Evolutionary conservation across 1,140 invertebrate genomes (phyloP).

Genomic region (Glossosoma conforme): DNA sequence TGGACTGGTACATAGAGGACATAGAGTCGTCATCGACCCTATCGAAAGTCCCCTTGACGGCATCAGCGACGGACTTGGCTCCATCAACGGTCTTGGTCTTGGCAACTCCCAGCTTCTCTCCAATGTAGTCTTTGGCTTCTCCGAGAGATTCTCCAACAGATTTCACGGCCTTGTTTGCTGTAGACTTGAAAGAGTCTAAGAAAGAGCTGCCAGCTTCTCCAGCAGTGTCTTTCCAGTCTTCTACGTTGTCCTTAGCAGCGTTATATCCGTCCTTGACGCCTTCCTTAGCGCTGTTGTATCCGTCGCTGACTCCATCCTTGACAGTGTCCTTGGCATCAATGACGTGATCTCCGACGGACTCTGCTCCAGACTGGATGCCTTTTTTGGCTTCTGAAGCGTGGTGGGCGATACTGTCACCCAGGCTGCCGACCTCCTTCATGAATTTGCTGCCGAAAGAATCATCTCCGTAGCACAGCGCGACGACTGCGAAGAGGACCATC

Average conservation of each 20-base stretch:
- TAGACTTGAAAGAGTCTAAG: slow-evolving; percentile 16
- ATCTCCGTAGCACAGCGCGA: slow-evolving; percentile 17
- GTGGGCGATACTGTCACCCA: slow-evolving; percentile 15
- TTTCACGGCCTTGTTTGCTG: slow-evolving; percentile 16
- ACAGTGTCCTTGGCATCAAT: slow-evolving; percentile 15
- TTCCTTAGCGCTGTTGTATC: too few relatives aligned
- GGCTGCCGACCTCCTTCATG: slow-evolving; percentile 10
- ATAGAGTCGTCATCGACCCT: slow-evolving; percentile 14
- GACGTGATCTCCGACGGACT: slow-evolving; percentile 14
- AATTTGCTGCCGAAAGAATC: slow-evolving; percentile 19
- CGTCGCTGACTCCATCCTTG: background rate
- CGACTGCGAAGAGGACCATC: slow-evolving; percentile 6
- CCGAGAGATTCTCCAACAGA: slow-evolving; percentile 20
- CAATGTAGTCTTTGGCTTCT: slow-evolving; percentile 23
- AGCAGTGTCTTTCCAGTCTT: slow-evolving; percentile 21
- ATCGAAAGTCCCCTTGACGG: slow-evolving; percentile 17
- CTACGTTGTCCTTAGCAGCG: slow-evolving; percentile 7
- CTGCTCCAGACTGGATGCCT: slow-evolving; percentile 9
- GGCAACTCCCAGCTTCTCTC: slow-evolving; percentile 26
- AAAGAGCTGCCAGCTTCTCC: slow-evolving; percentile 18
- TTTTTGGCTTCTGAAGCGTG: slow-evolving; percentile 18
- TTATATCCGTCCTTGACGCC: slow-evolving; percentile 12
- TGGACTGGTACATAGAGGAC: slow-evolving; percentile 13
- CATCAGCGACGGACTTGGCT: slow-evolving; percentile 9
- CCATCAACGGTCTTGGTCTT: slow-evolving; percentile 19